phyloP scores from a whole-genome alignment of 92 coral and sea anemone genomes.

The Ricordea florida region DNA sequence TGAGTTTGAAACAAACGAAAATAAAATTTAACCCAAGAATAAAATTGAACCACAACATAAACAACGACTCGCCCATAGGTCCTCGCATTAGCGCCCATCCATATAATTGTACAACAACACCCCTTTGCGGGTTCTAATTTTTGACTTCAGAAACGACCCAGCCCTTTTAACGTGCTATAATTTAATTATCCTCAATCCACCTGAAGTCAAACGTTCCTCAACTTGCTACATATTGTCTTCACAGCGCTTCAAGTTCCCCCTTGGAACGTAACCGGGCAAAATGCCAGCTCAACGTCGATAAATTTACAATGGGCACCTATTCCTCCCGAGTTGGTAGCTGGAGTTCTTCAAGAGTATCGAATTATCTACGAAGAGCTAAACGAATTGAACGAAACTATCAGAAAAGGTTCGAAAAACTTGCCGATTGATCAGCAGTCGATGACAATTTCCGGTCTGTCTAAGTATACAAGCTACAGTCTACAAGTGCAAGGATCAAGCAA shows the following conservation, averaged over 20 bases:
- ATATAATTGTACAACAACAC: too few relatives aligned
- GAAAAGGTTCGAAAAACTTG: neutral
- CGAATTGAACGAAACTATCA: slow-evolving; percentile 4
- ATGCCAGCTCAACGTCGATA: slow-evolving; percentile 71
- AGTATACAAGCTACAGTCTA: slow-evolving; percentile 72
- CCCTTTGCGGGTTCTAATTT: too few relatives aligned
- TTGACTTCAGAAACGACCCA: too few relatives aligned
- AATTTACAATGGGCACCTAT: slow-evolving; percentile 65
- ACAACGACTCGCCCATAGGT: too few relatives aligned
- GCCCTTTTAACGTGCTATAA: too few relatives aligned
- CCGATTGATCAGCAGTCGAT: slow-evolving; percentile 31
- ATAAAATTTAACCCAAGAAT: too few relatives aligned
- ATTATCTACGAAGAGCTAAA: slow-evolving; percentile 39
- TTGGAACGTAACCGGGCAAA: slow-evolving; percentile 50
- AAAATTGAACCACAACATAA: too few relatives aligned
- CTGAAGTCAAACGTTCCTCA: too few relatives aligned
- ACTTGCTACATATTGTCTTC: too few relatives aligned
- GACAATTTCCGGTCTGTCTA: slow-evolving; percentile 43
- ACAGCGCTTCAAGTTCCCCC: slow-evolving; percentile 81
- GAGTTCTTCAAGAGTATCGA: slow-evolving; percentile 68
- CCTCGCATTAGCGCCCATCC: too few relatives aligned
- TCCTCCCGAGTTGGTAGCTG: slow-evolving; percentile 55
- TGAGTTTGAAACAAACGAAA: too few relatives aligned
- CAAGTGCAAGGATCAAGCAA: slow-evolving; percentile 62
- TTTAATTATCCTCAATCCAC: too few relatives aligned